Conservation (phyloP, 1,140 invertebrate species). For the Cotesia vestalis region DNA sequence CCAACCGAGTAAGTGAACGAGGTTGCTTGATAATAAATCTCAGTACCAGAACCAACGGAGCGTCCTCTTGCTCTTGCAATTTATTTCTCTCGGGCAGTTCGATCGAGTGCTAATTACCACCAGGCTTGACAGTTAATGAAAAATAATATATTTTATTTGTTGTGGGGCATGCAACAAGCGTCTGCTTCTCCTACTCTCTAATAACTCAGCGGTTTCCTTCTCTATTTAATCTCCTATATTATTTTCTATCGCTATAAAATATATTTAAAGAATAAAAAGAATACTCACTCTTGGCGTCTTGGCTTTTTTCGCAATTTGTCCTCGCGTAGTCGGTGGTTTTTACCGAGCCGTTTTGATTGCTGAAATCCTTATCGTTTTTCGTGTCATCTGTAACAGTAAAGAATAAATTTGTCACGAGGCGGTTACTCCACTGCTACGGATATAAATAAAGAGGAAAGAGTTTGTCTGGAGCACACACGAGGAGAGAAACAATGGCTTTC, state of each 20-base stretch:
- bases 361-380: conserved; percentile 16
- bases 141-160: conserved; percentile 16
- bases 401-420: conserved; percentile 6
- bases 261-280: no score
- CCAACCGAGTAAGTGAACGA: conserved; percentile 25
- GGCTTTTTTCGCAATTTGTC: background rate
- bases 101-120: conserved; percentile 33
- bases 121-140: conserved; percentile 15
- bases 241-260: no score
- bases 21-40: conserved; percentile 25
- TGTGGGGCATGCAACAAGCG: conserved; percentile 22
- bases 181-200: background rate
- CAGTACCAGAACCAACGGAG: background rate
- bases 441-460: no score
- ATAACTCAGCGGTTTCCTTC: background rate
- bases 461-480: conserved; percentile 17
- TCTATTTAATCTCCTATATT: no score
- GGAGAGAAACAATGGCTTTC: conserved; percentile 26
- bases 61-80: conserved; percentile 26
- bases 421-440: background rate
- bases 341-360: conserved; percentile 27
- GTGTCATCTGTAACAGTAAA: conserved; percentile 32
- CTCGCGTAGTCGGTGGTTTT: background rate
- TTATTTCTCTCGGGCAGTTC: conserved; percentile 26
- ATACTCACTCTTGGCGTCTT: conserved; percentile 28